A percentile compares a stretch with the other conserved stretches of the same genome.
Conservation (phyloP, 1,140 invertebrate species). For the Brachystomella parvula region DNA sequence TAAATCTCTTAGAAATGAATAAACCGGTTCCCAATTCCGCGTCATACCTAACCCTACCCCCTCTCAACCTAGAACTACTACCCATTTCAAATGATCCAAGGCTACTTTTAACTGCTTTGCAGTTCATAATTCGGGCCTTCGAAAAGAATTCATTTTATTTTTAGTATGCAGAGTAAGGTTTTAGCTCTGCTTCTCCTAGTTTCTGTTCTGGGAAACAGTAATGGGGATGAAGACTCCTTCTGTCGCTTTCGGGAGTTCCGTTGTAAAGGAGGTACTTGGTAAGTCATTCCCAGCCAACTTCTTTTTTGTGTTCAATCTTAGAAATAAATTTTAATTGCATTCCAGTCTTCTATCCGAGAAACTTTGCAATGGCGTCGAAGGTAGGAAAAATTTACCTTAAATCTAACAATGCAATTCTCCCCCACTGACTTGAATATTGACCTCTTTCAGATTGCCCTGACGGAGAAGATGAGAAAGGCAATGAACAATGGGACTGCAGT, state of each 20-base stretch:
- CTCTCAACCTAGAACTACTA: too few relatives aligned
- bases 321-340: background rate
- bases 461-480: constrained; percentile 28
- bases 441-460: constrained; percentile 22
- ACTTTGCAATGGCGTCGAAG: constrained; percentile 24
- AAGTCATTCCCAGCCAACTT: background rate
- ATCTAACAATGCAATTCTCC: background rate
- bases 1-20: too few relatives aligned
- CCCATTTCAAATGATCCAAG: too few relatives aligned
- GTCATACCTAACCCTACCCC: too few relatives aligned
- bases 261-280: background rate
- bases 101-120: too few relatives aligned
- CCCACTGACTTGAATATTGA: background rate
- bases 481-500: constrained; percentile 8
- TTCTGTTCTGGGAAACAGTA: too few relatives aligned
- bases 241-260: background rate
- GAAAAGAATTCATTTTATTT: too few relatives aligned
- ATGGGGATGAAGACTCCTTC: background rate
- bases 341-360: constrained; percentile 24
- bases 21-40: too few relatives aligned
- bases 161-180: too few relatives aligned
- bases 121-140: too few relatives aligned
- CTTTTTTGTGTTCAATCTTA: background rate
- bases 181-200: too few relatives aligned
- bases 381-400: background rate